Conservation (phyloP, 2,797 vertebrate genomes). For the Platalea minor region DNA sequence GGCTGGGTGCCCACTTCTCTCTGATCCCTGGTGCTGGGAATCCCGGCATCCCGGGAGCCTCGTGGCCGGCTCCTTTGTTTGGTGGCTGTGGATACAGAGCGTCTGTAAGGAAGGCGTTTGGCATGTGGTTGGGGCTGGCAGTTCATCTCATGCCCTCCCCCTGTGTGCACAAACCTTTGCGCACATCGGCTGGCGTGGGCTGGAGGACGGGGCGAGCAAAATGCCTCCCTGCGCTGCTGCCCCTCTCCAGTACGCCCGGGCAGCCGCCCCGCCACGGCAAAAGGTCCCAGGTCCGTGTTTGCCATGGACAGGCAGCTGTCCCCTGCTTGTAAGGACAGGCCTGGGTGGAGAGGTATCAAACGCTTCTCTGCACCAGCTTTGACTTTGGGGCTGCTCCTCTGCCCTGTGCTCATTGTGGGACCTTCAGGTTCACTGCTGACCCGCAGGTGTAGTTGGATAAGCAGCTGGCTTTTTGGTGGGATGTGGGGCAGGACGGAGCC, state of each 20-base stretch:
- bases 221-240: background rate
- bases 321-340: background rate
- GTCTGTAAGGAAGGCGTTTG: background rate
- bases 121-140: background rate
- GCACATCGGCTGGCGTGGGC: background rate
- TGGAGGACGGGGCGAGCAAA: background rate
- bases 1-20: background rate
- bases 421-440: accelerated
- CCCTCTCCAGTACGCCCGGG: no score
- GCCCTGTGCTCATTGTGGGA: background rate
- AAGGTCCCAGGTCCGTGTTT: background rate
- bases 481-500: accelerated
- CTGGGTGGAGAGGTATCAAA: no score
- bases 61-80: background rate
- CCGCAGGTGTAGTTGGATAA: accelerated
- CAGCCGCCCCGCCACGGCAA: background rate
- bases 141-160: background rate
- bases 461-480: background rate
- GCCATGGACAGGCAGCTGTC: background rate
- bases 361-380: background rate
- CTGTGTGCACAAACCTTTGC: background rate
- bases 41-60: background rate
- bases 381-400: background rate
- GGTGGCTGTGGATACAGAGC: background rate
- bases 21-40: background rate